Conservation (phyloP, 2,113 vertebrate genomes). For the Elachura formosa region DNA sequence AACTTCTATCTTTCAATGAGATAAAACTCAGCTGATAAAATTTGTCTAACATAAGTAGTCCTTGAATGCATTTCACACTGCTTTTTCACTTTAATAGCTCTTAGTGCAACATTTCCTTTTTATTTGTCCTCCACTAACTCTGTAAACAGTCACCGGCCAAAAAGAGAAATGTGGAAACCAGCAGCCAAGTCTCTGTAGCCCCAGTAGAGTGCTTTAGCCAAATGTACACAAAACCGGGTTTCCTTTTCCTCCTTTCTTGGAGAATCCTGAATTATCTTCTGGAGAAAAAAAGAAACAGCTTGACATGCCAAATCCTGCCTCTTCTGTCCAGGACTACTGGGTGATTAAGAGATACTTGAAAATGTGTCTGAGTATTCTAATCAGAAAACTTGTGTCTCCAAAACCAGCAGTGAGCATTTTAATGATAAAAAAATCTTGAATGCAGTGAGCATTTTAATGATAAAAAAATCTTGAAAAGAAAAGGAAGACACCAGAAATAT, state of each 20-base stretch:
- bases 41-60: conserved; percentile 27
- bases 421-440: neutral
- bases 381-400: neutral
- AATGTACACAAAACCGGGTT: neutral
- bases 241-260: neutral
- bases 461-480: neutral
- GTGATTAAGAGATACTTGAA: conserved; percentile 45
- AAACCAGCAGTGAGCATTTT: neutral
- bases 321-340: neutral
- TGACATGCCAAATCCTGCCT: neutral
- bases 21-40: neutral
- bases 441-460: neutral
- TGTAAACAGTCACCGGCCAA: neutral
- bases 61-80: neutral
- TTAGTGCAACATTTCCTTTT: neutral
- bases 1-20: conserved; percentile 20
- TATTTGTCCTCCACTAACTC: neutral
- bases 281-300: neutral
- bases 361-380: conserved; percentile 18
- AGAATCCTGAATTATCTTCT: neutral
- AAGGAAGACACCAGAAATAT: neutral
- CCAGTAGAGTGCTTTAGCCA: neutral
- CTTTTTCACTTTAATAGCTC: neutral
- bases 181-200: neutral
- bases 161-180: neutral